Percentiles rank a stretch among this genome's conserved stretches.
Evolutionary conservation across 2,888 invertebrate genomes (phyloP).

Genomic region (Cephus nigrinus): DNA sequence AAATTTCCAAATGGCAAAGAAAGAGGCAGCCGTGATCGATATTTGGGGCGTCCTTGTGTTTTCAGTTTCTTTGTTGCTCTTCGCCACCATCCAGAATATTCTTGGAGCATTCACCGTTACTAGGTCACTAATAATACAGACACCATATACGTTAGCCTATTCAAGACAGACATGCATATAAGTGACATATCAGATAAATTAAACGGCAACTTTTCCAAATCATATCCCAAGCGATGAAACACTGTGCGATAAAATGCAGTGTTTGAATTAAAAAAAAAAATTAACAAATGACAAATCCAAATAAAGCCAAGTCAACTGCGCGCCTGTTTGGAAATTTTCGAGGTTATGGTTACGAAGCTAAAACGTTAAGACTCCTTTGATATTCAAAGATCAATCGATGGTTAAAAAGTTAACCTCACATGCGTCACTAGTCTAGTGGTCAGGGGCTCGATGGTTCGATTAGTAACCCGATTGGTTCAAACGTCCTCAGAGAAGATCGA

Average conservation of each 20-base stretch:
- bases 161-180: not conserved
- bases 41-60: not conserved
- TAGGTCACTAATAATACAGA: not conserved
- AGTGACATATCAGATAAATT: not conserved
- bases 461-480: constrained; percentile 25
- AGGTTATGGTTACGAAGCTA: not conserved
- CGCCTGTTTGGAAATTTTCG: not conserved
- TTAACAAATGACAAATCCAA: too few relatives aligned
- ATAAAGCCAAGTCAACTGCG: not conserved
- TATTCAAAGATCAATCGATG: constrained; percentile 40
- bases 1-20: not conserved
- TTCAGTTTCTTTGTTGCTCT: not conserved
- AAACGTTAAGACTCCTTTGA: not conserved
- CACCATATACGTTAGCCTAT: not conserved
- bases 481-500: not conserved
- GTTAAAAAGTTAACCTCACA: constrained; percentile 45
- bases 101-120: not conserved
- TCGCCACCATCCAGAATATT: not conserved
- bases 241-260: not conserved
- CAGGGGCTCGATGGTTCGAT: constrained; percentile 40
- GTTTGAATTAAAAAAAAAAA: not conserved
- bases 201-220: too few relatives aligned
- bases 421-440: constrained; percentile 47
- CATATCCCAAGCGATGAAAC: too few relatives aligned
- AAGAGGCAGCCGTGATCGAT: not conserved